Conservation (phyloP, 2,888 invertebrate genomes). For the Scaptomyza caliginosa region DNA sequence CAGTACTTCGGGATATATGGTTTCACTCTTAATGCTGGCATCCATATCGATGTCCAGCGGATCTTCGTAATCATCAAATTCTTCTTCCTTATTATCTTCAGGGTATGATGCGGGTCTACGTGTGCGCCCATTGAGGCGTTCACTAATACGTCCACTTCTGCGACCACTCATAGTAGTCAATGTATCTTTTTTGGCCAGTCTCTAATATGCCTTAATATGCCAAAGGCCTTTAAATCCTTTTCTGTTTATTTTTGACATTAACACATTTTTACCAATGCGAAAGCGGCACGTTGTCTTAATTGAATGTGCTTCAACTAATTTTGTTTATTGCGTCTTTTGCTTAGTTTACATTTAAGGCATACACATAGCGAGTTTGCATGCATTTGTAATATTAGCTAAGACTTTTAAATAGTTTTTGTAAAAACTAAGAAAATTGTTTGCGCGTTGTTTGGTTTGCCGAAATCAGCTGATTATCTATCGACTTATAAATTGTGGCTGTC, state of each 20-base stretch:
- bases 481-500: slow-evolving; percentile 8
- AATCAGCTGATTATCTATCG: slow-evolving; percentile 28
- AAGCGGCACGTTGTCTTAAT: background rate
- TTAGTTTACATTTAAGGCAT: background rate
- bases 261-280: background rate
- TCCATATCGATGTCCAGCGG: slow-evolving; percentile 41
- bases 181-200: background rate
- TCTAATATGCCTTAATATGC: background rate
- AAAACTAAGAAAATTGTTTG: slow-evolving; percentile 12
- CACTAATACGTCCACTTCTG: slow-evolving; percentile 7
- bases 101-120: slow-evolving; percentile 4
- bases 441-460: slow-evolving; percentile 20
- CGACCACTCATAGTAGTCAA: slow-evolving; percentile 21
- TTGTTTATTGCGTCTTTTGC: background rate
- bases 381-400: background rate
- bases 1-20: slow-evolving; percentile 26
- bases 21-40: slow-evolving; percentile 31
- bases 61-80: slow-evolving; percentile 32
- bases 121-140: background rate
- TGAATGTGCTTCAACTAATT: background rate
- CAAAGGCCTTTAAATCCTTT: background rate
- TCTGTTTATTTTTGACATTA: background rate
- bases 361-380: background rate
- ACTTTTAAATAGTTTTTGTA: background rate
- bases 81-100: background rate